Evolutionary conservation across 2,888 invertebrate genomes (phyloP).

Genomic region (Spilosoma lubricipeda): DNA sequence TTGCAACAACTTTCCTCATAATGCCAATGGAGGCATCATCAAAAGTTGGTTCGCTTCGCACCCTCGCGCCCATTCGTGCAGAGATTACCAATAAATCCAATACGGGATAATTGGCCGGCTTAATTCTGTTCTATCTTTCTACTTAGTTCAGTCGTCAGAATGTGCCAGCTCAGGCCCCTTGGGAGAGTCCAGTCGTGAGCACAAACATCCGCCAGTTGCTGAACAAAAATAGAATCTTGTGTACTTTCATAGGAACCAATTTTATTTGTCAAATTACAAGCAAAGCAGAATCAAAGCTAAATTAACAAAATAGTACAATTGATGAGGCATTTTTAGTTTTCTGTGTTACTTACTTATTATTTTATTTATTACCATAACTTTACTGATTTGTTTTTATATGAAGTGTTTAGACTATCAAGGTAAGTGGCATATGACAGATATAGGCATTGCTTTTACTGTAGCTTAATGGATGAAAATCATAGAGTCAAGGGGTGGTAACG

Average conservation of each 20-base stretch:
- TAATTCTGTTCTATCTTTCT: constrained; percentile 87
- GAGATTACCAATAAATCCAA: constrained; percentile 87
- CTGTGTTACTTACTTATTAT: constrained; percentile 48
- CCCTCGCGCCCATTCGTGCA: constrained; percentile 86
- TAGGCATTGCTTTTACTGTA: constrained; percentile 70
- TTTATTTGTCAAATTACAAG: constrained; percentile 61
- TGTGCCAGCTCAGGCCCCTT: constrained; percentile 84
- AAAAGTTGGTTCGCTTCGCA: constrained; percentile 85
- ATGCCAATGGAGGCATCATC: constrained; percentile 85
- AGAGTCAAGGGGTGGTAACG: constrained; percentile 80
- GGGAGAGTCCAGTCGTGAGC: constrained; percentile 81
- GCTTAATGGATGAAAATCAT: constrained; percentile 79
- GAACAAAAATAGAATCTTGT: constrained; percentile 72
- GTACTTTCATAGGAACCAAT: constrained; percentile 65
- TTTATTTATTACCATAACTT: constrained; percentile 36
- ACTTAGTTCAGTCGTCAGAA: constrained; percentile 87
- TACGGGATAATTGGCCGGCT: constrained; percentile 87
- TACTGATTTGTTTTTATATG: constrained; percentile 38
- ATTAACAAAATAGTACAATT: constrained; percentile 76
- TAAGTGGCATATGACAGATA: constrained; percentile 69
- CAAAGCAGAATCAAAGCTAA: constrained; percentile 65
- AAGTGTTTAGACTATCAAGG: constrained; percentile 39
- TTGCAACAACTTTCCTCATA: constrained; percentile 86
- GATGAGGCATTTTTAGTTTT: constrained; percentile 77
- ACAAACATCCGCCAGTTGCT: constrained; percentile 72